Conservation (phyloP, 2,113 vertebrate species). For the Oceanodroma tethys region DNA sequence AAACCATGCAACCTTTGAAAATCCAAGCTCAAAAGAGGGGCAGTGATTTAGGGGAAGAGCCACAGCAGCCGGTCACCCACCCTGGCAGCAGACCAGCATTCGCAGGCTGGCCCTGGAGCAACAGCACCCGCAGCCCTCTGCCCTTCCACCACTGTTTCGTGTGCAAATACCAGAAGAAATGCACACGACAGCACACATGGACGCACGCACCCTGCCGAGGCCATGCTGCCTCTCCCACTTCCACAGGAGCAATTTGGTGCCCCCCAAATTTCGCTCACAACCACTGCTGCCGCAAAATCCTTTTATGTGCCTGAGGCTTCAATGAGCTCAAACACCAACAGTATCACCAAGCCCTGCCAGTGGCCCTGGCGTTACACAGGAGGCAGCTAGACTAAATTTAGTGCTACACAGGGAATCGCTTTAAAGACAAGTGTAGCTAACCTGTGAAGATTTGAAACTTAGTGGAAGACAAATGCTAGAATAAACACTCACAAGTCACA, state of each 20-base stretch:
- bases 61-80: accelerated
- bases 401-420: not conserved
- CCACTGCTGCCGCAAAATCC: not conserved
- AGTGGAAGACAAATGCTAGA: not conserved
- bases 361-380: not conserved
- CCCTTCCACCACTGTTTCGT: not conserved
- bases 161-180: not conserved
- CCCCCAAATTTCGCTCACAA: not conserved
- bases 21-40: not conserved
- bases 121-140: not conserved
- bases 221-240: not conserved
- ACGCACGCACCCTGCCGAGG: accelerated
- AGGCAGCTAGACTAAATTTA: not conserved
- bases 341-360: not conserved
- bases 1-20: not conserved
- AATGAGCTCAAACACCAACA: not conserved
- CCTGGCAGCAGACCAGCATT: not conserved
- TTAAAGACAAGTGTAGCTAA: not conserved
- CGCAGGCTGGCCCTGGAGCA: accelerated
- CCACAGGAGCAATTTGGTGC: not conserved
- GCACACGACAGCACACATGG: accelerated
- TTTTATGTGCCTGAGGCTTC: not conserved
- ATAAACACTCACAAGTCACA: not conserved
- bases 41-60: not conserved
- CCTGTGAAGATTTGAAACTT: not conserved